Evolutionary conservation across 2,888 invertebrate species (phyloP), one percentile per base, ranked within the genome.

Genomic region (Xylocampa areola): DNA sequence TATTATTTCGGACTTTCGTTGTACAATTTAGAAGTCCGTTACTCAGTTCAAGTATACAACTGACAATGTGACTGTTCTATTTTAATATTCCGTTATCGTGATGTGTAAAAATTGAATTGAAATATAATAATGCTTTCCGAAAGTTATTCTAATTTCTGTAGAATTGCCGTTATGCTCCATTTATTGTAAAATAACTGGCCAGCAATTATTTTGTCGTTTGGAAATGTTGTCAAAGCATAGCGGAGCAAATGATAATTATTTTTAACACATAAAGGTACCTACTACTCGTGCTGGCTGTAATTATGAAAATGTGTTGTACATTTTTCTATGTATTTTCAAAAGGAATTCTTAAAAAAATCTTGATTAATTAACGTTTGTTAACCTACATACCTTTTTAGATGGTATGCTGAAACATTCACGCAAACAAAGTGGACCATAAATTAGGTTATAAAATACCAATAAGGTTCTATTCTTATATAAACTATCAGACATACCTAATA

Each of bases 121-220:
- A 50, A 64, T 37, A n/a, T 47, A 64, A 45, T 19, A 49, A 41
- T 50, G 27, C 16, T 27, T 11, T 25, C n/a, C 21, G 23, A 32
- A 45, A 29, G 10, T 10, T 27, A 16, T 33, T 10, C 39, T 45
- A n/a, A 32, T 40, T 47, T 49, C 1, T 23, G 7, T 29, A 36
- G 8, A 4, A 27, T 3, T 23, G 16, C 19, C n/a, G n/a, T n/a
- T 37, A 16, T 6, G 44, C 8, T 39, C 16, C 60, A 35, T 37
- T 44, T 33, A 19, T n/a, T n/a, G 13, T 19, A 37, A 14, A 41
- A 25, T 13, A 25, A 17, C 10, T 35, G 4, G 14, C 11, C 11
- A 14, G 21, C 32, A 47, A 68, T 68, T 68, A 68, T 68, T 58
- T 50, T 16, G 44, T 58, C 53, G 17, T 68, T 68, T 53, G 25